Evolutionary conservation across 2,888 invertebrate species (phyloP).

Genomic region (Merodon equestris): DNA sequence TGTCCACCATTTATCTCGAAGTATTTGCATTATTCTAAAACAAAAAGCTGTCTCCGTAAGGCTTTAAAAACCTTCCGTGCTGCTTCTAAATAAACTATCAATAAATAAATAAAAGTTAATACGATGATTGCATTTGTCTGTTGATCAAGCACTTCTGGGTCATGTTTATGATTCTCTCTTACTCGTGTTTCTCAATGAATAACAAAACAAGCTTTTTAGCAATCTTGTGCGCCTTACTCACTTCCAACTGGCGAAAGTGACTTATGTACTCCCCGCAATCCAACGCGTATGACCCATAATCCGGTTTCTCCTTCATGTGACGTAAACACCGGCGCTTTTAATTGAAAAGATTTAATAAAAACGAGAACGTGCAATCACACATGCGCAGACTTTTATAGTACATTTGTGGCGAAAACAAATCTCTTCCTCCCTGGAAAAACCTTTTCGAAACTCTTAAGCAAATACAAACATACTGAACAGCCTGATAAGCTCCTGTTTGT

Average conservation of each 20-base stretch:
- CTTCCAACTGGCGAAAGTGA: not conserved
- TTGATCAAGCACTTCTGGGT: constrained; percentile 1
- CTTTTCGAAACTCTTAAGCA: not conserved
- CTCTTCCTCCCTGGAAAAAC: not conserved
- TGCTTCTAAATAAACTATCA: no score
- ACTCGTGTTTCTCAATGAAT: not conserved
- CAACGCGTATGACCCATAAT: not conserved
- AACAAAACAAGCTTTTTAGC: not conserved
- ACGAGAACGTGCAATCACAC: no score
- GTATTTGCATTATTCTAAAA: no score
- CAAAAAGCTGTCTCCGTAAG: no score
- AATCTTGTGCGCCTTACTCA: not conserved
- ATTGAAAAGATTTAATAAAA: not conserved
- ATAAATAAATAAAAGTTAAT: no score
- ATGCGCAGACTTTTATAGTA: no score
- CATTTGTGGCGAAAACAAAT: no score
- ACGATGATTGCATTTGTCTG: not conserved
- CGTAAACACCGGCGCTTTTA: not conserved
- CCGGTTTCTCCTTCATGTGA: not conserved
- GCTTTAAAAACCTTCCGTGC: no score
- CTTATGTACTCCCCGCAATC: not conserved
- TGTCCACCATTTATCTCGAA: no score
- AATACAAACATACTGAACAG: no score
- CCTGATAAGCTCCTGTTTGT: not conserved
- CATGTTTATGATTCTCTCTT: not conserved